Evolutionary conservation across 2,113 vertebrate genomes (phyloP).

Genomic region (Charadrius vociferus): DNA sequence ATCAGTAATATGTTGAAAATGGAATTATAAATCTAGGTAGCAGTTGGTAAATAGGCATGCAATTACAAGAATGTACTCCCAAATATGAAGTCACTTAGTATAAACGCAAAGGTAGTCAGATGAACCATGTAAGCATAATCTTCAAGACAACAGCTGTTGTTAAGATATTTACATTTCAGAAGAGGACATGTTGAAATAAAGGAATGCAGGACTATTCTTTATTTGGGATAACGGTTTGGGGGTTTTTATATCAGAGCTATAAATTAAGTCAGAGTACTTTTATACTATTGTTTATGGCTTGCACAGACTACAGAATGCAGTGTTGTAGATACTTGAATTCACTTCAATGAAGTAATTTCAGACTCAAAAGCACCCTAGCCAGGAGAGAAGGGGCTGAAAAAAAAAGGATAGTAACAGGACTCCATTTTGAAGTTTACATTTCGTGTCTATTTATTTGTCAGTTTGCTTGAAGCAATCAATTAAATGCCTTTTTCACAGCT

Average conservation of each 20-base stretch:
- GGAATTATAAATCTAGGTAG: neutral
- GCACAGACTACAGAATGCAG: neutral
- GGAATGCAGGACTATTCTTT: neutral
- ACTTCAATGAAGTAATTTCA: neutral
- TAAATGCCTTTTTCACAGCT: neutral
- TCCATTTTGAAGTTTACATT: neutral
- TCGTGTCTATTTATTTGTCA: neutral
- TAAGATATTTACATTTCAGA: neutral
- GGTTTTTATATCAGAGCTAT: neutral
- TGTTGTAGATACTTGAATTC: neutral
- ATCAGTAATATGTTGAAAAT: neutral
- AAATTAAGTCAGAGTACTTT: neutral
- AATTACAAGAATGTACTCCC: neutral
- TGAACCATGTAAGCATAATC: neutral
- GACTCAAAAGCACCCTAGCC: neutral
- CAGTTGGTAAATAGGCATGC: neutral
- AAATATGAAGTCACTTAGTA: neutral
- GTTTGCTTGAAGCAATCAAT: neutral
- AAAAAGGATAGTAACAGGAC: neutral
- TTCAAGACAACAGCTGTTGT: neutral
- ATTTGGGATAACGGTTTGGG: neutral
- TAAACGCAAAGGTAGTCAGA: neutral
- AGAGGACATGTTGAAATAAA: neutral
- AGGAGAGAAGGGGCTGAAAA: neutral
- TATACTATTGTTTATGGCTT: neutral